Conservation (phyloP, 2,888 invertebrate genomes). For the Phaedon cochleariae region DNA sequence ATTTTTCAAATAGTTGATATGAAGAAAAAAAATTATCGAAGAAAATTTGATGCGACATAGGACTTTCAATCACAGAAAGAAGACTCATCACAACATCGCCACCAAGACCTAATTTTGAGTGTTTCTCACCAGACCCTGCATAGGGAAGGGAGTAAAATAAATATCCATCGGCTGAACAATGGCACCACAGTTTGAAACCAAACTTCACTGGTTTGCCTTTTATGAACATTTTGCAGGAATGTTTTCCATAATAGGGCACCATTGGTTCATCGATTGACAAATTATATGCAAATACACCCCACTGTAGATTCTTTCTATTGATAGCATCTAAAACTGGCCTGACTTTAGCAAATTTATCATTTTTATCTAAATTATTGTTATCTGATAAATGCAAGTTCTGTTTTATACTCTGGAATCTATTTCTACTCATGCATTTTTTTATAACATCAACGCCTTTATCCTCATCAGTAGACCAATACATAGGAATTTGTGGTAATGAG, state of each 20-base stretch:
- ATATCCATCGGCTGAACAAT: slow-evolving; percentile 45
- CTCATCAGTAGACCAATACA: neutral
- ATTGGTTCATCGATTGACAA: slow-evolving; percentile 48
- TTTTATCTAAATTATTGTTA: neutral
- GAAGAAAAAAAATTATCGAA: slow-evolving; percentile 36
- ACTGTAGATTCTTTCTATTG: neutral
- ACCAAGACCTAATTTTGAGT: slow-evolving; percentile 37
- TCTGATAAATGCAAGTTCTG: neutral
- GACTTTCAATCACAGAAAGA: slow-evolving; percentile 38
- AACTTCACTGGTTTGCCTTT: slow-evolving; percentile 48
- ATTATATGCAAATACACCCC: slow-evolving; percentile 33
- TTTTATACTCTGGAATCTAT: neutral
- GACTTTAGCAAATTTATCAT: slow-evolving; percentile 1
- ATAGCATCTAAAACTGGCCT: neutral
- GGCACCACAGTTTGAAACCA: slow-evolving; percentile 47
- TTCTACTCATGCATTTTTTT: slow-evolving; percentile 2
- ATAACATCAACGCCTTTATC: neutral
- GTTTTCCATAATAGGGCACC: slow-evolving; percentile 45
- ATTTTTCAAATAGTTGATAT: slow-evolving; percentile 13
- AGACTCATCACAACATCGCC: slow-evolving; percentile 41
- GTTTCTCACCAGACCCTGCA: slow-evolving; percentile 21
- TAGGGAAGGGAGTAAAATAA: slow-evolving; percentile 42
- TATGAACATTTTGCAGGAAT: slow-evolving; percentile 50
- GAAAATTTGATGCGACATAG: slow-evolving; percentile 34
- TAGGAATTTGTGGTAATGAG: slow-evolving; percentile 6